Evolutionary conservation across 2,888 invertebrate species (phyloP).

Genomic region (Selenia dentaria): DNA sequence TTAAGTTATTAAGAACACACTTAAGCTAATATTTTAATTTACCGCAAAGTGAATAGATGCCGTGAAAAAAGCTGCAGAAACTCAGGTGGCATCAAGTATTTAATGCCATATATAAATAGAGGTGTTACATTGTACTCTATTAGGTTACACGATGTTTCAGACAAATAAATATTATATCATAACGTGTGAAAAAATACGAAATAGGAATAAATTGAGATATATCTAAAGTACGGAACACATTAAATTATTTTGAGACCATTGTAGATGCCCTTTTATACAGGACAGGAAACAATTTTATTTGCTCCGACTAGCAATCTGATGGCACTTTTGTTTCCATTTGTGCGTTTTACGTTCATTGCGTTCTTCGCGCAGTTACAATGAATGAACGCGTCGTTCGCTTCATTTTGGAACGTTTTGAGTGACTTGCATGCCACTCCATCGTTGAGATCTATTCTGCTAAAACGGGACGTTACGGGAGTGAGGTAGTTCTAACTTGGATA

Average conservation of each 20-base stretch:
- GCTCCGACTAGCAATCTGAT: slow-evolving; percentile 58
- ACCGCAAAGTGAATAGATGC: too few relatives aligned
- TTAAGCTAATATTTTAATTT: too few relatives aligned
- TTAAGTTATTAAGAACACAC: too few relatives aligned
- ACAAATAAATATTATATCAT: too few relatives aligned
- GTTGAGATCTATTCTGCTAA: slow-evolving; percentile 1
- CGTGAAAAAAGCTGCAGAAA: too few relatives aligned
- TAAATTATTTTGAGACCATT: slow-evolving; percentile 29
- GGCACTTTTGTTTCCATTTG: slow-evolving; percentile 62
- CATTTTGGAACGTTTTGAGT: slow-evolving; percentile 51
- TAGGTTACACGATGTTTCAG: too few relatives aligned
- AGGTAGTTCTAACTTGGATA: not conserved
- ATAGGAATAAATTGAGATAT: too few relatives aligned
- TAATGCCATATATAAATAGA: too few relatives aligned
- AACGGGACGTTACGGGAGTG: not conserved
- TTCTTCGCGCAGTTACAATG: slow-evolving; percentile 55
- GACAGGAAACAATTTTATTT: slow-evolving; percentile 75
- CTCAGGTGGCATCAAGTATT: too few relatives aligned
- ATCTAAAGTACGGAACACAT: too few relatives aligned
- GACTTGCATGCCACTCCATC: slow-evolving; percentile 24
- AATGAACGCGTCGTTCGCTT: slow-evolving; percentile 51
- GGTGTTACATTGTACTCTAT: too few relatives aligned
- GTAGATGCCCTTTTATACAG: slow-evolving; percentile 51
- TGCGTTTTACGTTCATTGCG: slow-evolving; percentile 56
- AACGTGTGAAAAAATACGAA: too few relatives aligned